These are phyloP conservation scores for Fulica atra DNA, from an alignment of 2,113 vertebrate genomes.

Conservation along the genomic window DNA sequence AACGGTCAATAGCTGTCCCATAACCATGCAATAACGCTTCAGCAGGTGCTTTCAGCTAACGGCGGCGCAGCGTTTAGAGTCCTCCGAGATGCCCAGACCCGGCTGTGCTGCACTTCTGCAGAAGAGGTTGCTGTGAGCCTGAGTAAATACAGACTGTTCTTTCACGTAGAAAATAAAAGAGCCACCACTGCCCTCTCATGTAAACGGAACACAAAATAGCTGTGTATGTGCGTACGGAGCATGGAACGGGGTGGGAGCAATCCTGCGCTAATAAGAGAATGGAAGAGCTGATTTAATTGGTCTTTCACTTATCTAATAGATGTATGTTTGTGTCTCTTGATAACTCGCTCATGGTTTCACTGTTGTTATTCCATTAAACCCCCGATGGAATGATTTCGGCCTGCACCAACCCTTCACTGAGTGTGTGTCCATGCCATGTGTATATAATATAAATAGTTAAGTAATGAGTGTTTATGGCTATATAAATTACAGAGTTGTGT, in stretches of 20 bases:
- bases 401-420: conserved; percentile 60
- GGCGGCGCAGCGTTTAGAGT: not conserved
- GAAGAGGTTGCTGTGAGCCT: conserved; percentile 46
- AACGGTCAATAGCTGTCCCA: conserved; percentile 42
- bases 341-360: conserved; percentile 45
- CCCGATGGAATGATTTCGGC: conserved; percentile 62
- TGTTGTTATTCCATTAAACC: conserved; percentile 64
- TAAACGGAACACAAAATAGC: conserved; percentile 1
- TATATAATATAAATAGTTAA: conserved; percentile 66
- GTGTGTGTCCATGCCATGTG: conserved; percentile 60
- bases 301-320: conserved; percentile 34
- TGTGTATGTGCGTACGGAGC: conserved; percentile 17
- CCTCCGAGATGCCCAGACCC: not conserved
- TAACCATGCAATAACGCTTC: conserved; percentile 62
- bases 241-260: conserved; percentile 50
- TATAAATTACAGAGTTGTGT: conserved; percentile 70
- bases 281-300: conserved; percentile 39
- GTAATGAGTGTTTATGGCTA: conserved; percentile 69
- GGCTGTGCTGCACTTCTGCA: conserved; percentile 45
- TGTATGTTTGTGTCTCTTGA: conserved; percentile 43
- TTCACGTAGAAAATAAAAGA: conserved; percentile 45
- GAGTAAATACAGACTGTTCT: conserved; percentile 57
- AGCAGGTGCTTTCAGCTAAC: conserved; percentile 55
- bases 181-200: conserved; percentile 59
- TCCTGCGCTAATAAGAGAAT: not conserved